phyloP scores from a whole-genome alignment of 2,888 invertebrate species.

The Calameuta filiformis region DNA sequence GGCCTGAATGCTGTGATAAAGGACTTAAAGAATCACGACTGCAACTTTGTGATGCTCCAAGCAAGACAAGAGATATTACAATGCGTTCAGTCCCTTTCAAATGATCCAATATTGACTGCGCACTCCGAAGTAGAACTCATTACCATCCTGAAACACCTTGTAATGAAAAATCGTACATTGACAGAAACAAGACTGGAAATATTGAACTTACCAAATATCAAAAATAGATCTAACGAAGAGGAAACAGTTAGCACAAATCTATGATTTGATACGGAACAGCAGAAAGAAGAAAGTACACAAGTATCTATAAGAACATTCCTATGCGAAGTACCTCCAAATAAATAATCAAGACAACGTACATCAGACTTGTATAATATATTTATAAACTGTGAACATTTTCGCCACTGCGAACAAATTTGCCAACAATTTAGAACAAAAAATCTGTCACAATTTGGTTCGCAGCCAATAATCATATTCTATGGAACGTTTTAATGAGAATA shows the following conservation, averaged over 20 bases:
- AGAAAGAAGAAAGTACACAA: neutral
- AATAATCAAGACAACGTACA: neutral
- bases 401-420: neutral
- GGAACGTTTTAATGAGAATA: neutral
- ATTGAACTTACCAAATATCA: slow-evolving; percentile 3
- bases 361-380: neutral
- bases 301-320: neutral
- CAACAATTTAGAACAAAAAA: neutral
- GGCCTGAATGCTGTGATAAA: slow-evolving; percentile 42
- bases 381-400: neutral
- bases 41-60: slow-evolving; percentile 44
- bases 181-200: slow-evolving; percentile 16
- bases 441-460: neutral
- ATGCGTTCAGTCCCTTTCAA: slow-evolving; percentile 43
- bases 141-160: slow-evolving; percentile 31
- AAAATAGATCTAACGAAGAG: neutral
- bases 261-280: neutral
- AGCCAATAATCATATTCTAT: neutral
- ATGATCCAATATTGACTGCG: slow-evolving; percentile 40
- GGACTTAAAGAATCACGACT: slow-evolving; percentile 45
- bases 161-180: neutral
- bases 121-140: slow-evolving; percentile 45
- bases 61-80: slow-evolving; percentile 36
- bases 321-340: neutral
- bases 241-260: slow-evolving; percentile 21